phyloP scores from a whole-genome alignment of 2,113 vertebrate genomes.

The Apodemus sylvaticus region DNA sequence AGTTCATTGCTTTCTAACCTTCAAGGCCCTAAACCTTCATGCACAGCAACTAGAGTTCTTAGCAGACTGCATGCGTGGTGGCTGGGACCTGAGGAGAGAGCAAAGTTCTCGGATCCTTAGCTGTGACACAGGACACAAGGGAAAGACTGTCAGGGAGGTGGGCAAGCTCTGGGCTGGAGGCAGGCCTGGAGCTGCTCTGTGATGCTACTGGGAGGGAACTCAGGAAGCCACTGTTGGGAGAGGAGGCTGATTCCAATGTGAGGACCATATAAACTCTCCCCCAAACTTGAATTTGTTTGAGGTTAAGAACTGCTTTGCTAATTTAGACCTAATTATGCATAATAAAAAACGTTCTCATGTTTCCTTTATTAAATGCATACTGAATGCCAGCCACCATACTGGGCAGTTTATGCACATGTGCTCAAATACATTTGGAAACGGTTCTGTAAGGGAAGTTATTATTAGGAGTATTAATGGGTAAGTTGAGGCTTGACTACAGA shows the following conservation, averaged over 20 bases:
- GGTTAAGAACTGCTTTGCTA: slow-evolving; percentile 1
- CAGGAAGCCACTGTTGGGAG: not conserved
- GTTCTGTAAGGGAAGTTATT: not conserved
- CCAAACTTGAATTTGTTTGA: not conserved
- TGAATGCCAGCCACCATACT: slow-evolving; percentile 12
- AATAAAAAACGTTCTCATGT: not conserved
- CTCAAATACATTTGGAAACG: slow-evolving; percentile 38
- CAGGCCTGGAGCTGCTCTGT: not conserved
- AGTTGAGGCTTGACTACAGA: slow-evolving; percentile 6
- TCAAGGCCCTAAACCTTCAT: not conserved
- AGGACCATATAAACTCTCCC: not conserved
- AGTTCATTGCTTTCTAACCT: not conserved
- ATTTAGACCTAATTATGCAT: slow-evolving; percentile 33
- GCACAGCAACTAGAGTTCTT: not conserved
- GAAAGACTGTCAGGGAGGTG: not conserved
- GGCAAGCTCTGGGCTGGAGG: not conserved
- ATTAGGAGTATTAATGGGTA: not conserved
- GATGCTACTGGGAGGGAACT: not conserved
- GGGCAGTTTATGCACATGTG: not conserved
- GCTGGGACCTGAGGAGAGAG: not conserved
- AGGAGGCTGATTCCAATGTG: not conserved
- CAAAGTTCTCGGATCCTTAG: not conserved
- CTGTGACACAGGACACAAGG: not conserved
- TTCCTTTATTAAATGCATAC: slow-evolving; percentile 56
- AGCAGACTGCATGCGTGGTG: too few species aligned